Evolutionary conservation across 2,113 vertebrate genomes (phyloP).

Genomic region (Ophiodon elongatus): DNA sequence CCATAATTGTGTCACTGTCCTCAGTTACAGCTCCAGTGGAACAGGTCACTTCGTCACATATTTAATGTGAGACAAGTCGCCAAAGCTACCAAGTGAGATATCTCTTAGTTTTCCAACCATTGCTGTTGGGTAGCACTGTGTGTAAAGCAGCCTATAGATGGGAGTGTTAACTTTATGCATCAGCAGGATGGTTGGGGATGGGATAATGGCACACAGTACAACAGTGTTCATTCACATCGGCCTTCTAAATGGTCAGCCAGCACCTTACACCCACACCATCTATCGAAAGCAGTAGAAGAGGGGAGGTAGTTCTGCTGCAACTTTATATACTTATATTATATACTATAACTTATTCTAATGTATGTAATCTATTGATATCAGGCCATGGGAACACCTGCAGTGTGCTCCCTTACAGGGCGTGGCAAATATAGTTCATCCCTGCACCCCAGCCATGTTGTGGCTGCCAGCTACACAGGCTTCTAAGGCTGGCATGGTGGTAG

Average conservation of each 20-base stretch:
- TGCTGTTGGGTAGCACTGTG: background rate
- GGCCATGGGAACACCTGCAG: background rate
- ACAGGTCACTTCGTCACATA: background rate
- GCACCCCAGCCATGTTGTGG: background rate
- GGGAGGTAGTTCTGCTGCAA: slow-evolving; percentile 1
- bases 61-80: slow-evolving; percentile 7
- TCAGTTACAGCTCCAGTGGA: background rate
- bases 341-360: too few relatives aligned
- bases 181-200: background rate
- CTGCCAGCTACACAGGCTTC: background rate
- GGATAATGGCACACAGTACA: slow-evolving; percentile 1
- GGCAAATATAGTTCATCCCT: background rate
- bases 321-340: too few relatives aligned
- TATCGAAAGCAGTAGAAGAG: slow-evolving; percentile 1
- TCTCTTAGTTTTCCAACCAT: background rate
- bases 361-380: too few relatives aligned
- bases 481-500: too few relatives aligned
- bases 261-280: slow-evolving; percentile 12
- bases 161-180: background rate
- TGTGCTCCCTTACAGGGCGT: background rate
- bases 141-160: background rate
- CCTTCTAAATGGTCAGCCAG: slow-evolving; percentile 27
- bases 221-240: slow-evolving; percentile 18
- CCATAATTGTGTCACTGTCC: background rate
- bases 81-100: slow-evolving; percentile 10